These are phyloP conservation scores for Formica selysi DNA, from an alignment of 1,140 invertebrate species.

Conservation along the genomic window DNA sequence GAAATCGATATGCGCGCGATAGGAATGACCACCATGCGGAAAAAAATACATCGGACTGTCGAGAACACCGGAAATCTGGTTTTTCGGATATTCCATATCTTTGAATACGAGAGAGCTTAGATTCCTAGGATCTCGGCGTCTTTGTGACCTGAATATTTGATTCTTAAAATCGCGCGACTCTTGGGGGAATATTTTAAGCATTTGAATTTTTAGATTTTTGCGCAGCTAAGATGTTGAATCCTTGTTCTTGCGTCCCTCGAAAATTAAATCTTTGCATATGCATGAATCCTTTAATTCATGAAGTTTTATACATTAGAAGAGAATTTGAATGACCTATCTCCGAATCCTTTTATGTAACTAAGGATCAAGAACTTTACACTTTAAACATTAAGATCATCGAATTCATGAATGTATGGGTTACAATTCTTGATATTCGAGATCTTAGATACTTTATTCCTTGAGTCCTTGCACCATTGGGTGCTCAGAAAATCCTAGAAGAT, in stretches of 20 bases:
- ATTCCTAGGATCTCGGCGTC: background rate
- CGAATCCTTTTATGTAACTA: background rate
- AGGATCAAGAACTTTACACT: background rate
- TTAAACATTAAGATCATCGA: background rate
- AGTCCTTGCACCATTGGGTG: background rate
- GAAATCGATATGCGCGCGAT: constrained; percentile 67
- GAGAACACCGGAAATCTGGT: constrained; percentile 9
- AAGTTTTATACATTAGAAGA: background rate
- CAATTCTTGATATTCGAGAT: constrained; percentile 2
- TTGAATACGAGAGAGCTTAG: background rate
- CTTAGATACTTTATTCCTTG: constrained; percentile 2
- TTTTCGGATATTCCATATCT: constrained; percentile 8
- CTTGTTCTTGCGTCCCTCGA: background rate
- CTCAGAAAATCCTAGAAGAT: constrained; percentile 17
- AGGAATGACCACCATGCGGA: constrained; percentile 18
- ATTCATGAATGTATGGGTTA: background rate
- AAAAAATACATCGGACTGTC: constrained; percentile 44
- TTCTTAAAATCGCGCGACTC: background rate
- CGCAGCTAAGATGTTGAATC: background rate
- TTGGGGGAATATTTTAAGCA: background rate
- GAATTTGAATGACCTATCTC: background rate
- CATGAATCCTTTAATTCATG: background rate
- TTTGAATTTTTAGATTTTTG: background rate
- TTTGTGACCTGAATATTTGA: background rate
- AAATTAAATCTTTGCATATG: background rate